Conservation (phyloP, 2,113 vertebrate species). For the Tenrec ecaudatus region DNA sequence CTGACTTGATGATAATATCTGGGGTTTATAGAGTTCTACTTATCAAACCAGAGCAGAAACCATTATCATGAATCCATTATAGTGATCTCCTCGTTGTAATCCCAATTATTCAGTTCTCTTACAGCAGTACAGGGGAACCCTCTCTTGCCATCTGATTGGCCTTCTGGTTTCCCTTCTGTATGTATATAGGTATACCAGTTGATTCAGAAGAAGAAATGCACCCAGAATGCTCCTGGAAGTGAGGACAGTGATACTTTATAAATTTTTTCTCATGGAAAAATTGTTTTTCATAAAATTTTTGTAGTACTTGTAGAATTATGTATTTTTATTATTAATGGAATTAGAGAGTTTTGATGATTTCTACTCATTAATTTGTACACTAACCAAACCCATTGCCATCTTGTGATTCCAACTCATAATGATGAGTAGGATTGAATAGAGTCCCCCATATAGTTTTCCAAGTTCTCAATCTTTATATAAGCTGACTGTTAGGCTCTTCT, state of each 20-base stretch:
- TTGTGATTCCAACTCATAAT: neutral
- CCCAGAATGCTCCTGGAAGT: no score
- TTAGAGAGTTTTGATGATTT: neutral
- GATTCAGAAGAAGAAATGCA: no score
- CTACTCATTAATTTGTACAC: neutral
- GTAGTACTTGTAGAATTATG: neutral
- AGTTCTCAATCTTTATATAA: neutral
- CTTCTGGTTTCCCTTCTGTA: no score
- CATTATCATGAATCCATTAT: no score
- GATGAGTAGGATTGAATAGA: neutral
- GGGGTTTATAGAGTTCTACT: slow-evolving; percentile 25
- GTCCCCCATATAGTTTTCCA: neutral
- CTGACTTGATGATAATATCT: neutral
- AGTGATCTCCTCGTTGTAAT: no score
- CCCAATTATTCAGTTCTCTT: no score
- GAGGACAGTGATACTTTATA: no score
- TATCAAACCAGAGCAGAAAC: slow-evolving; percentile 36
- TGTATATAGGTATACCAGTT: no score
- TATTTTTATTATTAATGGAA: neutral
- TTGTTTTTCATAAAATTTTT: neutral
- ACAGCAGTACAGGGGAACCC: no score
- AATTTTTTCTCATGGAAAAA: no score
- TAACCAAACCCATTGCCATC: neutral
- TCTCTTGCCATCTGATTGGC: no score
- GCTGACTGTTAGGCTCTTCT: no score